Percentiles rank a stretch among this genome's conserved stretches.
phyloP scores from a whole-genome alignment of 2,113 vertebrate species.

The Agelaius phoeniceus region DNA sequence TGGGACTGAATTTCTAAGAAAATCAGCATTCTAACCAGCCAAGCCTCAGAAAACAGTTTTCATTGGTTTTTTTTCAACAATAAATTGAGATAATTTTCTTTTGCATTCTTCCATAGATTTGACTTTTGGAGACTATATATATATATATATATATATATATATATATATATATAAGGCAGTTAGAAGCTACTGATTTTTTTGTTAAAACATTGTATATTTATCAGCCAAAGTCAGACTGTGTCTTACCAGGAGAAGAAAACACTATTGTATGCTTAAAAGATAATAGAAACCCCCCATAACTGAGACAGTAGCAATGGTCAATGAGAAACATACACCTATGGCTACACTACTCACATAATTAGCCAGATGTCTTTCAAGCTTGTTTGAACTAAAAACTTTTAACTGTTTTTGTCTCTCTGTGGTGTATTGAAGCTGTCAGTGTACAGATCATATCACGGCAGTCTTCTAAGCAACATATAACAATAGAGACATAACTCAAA shows the following conservation, averaged over 20 bases:
- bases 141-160: not conserved
- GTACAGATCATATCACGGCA: not conserved
- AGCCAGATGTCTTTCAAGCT: not conserved
- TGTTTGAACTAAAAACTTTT: not conserved
- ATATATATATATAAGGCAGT: not conserved
- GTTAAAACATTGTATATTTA: not conserved
- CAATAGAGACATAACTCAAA: not conserved
- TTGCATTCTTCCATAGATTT: not conserved
- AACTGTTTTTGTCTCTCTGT: not conserved
- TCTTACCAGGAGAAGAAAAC: not conserved
- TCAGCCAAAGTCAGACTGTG: not conserved
- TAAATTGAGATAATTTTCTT: not conserved
- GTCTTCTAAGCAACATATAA: not conserved
- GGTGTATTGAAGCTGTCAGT: not conserved
- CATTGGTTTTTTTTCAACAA: slow-evolving; percentile 9
- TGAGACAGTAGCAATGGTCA: not conserved
- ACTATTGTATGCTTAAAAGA: not conserved
- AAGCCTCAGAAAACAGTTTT: slow-evolving; percentile 25
- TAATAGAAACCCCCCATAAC: not conserved
- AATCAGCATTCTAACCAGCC: slow-evolving; percentile 15
- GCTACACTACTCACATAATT: not conserved
- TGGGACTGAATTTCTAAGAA: slow-evolving; percentile 43
- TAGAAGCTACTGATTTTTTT: slow-evolving; percentile 8
- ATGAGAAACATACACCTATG: not conserved
- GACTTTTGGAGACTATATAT: not conserved